Evolutionary conservation across 92 coral and sea anemone species (phyloP).

Genomic region (Zoanthus solanderi): DNA sequence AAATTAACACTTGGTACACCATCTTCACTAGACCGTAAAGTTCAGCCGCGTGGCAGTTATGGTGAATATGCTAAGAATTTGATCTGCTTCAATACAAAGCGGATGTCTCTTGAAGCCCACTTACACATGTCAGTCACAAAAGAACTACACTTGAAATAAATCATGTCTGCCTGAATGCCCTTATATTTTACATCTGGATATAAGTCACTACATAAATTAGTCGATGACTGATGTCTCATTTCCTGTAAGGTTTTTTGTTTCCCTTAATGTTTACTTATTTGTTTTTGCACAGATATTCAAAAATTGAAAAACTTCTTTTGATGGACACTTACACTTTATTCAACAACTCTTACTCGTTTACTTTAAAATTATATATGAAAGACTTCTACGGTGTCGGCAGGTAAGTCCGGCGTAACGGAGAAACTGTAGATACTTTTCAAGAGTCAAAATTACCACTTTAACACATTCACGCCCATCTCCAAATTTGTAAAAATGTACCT

Average conservation of each 20-base stretch:
- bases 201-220: not conserved
- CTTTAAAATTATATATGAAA: no score
- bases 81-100: not conserved
- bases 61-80: not conserved
- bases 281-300: not conserved
- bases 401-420: no score
- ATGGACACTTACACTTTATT: not conserved
- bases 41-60: not conserved
- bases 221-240: not conserved
- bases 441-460: not conserved
- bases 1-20: not conserved
- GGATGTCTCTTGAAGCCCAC: not conserved
- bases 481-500: not conserved
- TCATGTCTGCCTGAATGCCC: not conserved
- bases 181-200: not conserved
- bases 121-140: slow-evolving; percentile 10
- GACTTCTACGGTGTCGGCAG: no score
- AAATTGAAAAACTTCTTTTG: not conserved
- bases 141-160: not conserved
- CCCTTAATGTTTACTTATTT: not conserved
- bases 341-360: not conserved
- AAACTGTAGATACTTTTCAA: not conserved
- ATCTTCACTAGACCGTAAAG: not conserved
- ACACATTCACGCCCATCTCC: slow-evolving; percentile 17
- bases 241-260: not conserved